Evolutionary conservation across 1,140 invertebrate species (phyloP), one percentile per base, ranked within the genome.

Genomic region (Venustaconcha ellipsiformis): DNA sequence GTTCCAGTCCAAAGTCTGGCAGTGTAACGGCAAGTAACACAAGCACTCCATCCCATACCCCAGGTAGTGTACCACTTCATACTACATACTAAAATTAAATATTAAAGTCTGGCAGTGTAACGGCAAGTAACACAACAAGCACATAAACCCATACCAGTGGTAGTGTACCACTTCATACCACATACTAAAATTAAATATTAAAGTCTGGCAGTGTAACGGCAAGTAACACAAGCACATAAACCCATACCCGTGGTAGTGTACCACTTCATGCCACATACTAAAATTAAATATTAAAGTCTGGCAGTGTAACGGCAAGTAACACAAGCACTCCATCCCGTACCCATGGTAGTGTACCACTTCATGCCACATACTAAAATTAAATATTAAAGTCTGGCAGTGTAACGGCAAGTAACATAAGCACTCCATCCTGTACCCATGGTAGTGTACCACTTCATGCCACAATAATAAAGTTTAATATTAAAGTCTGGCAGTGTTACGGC

Each of bases 1-100:
- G 84, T 60, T 77, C 75, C 59, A 86, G 86, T 81, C 86, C 86
- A 37, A 86, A 86, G 76, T 87, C 86, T 30, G 82, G 82, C 63
- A 87, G 81, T 74, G 58, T 87, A 64, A 85, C 84, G 15, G 81
- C 80, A 0, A 83, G 82, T 63, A 83, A 85, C 73, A 76, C 79
- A 48, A 84, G 84, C 70, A 86, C 86, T 3, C 84, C 85, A 15
- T 79, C 78, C 57, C 83, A 82, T 73, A 86, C 83, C 17, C 85
- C 82, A 48, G 81, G 84, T 85, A 77, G 76, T 68, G 37, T 30
- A 69, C n/a, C 18, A 65, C 23, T 57, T 57, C 62, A 55, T 67
- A 2, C 17, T 3, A 67, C 17, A 15, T 62, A 62, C 23, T n/a
- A n/a, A 23, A 23, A 8, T n/a, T 62, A 8, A n/a, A 62, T 18